Percentiles rank a stretch among this genome's conserved stretches.
Evolutionary conservation across 1,140 invertebrate genomes (phyloP).

Genomic region (Pectinophora gossypiella): DNA sequence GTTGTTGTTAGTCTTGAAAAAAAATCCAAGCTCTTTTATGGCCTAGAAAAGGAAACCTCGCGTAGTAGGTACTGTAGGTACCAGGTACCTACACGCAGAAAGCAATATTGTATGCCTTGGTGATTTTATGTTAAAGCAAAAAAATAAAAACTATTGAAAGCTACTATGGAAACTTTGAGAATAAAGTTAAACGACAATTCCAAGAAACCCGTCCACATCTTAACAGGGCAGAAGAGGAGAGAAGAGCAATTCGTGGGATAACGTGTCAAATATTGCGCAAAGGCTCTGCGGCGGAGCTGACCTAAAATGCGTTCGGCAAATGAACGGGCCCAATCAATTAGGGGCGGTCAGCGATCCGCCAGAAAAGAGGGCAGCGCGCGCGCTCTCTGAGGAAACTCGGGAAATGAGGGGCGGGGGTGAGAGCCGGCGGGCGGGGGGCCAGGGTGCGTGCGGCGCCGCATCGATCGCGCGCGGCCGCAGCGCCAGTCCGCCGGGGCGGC

Average conservation of each 20-base stretch:
- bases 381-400: slow-evolving; percentile 66
- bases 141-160: no score
- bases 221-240: no score
- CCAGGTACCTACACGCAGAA: no score
- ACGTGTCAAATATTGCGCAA: not conserved
- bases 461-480: slow-evolving; percentile 52
- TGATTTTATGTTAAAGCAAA: no score
- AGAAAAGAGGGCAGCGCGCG: slow-evolving; percentile 69
- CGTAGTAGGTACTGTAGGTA: no score
- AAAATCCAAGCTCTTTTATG: no score
- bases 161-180: no score
- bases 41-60: no score
- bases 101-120: no score
- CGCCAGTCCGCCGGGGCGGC: slow-evolving; percentile 70
- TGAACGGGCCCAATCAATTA: slow-evolving; percentile 71
- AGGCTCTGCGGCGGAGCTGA: slow-evolving; percentile 63
- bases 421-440: slow-evolving; percentile 3
- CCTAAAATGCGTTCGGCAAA: slow-evolving; percentile 71
- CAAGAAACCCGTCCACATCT: no score
- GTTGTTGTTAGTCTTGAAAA: no score
- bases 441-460: slow-evolving; percentile 10
- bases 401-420: slow-evolving; percentile 38
- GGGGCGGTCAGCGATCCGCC: slow-evolving; percentile 69
- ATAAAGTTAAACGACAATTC: no score
- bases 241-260: not conserved